Base-by-base conservation (phyloP, 2,113 vertebrate species). In the Psittacara wagleri region DNA sequence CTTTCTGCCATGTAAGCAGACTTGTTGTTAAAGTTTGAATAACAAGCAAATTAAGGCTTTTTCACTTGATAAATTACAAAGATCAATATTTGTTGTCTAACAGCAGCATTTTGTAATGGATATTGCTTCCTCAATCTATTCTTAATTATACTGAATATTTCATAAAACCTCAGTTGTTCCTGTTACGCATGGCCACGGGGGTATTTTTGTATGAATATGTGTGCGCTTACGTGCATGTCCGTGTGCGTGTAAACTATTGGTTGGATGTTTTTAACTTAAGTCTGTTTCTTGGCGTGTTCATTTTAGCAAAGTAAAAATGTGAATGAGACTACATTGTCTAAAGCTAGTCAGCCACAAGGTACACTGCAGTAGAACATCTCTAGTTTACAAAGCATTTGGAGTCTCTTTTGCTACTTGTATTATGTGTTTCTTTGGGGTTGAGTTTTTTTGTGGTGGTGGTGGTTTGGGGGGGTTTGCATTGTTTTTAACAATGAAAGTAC, bases 21-120 rank as follows among this genome's bases (percentile, higher is more conserved):
- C 49, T 96, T 95, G 94, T 55, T 96, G 76, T 92, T 91, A n/a
- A 97, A 96, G 90, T 97, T 96, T 97, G 91, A 96, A 88, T 88
- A 90, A 89, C n/a, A 95, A 91, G 83, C 90, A 97, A 97, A 97
- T 96, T 95, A 95, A 97, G 76, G 48, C 72, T 94, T 97, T 97
- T 94, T 97, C 48, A 77, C 33, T 84, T 61, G 64, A 86, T 94
- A 96, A 97, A 96, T 97, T 93, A 89, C 94, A 85, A 90, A 94
- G 96, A 79, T 97, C 95, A 97, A 41, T 97, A 97, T 97, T 97
- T 97, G 91, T 96, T 96, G 35, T 96, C 79, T 95, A 94, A 88
- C 85, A 97, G 91, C 86, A 95, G 91, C 93, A 91, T 95, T 96
- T 88, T 96, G 44, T 96, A 95, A 93, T 92, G 87, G 82, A 84